phyloP scores from a whole-genome alignment of 1,140 invertebrate genomes.

The Conopomorpha cramerella region DNA sequence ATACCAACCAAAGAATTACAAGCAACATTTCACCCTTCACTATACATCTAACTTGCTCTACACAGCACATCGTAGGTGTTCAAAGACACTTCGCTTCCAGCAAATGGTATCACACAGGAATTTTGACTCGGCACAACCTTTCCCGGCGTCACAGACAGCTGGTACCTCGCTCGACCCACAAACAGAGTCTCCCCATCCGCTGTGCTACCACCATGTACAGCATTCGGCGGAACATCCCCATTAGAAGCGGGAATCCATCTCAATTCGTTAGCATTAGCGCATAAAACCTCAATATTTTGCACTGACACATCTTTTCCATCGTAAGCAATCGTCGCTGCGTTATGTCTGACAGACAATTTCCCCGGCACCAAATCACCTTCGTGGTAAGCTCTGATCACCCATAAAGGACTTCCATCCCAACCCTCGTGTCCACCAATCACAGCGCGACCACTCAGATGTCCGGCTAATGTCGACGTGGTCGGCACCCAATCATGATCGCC shows the following conservation, averaged over 20 bases:
- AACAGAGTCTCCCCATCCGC: conserved; percentile 60
- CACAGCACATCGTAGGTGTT: too few relatives aligned
- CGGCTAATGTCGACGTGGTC: background rate
- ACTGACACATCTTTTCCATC: conserved; percentile 62
- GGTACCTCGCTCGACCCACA: conserved; percentile 49
- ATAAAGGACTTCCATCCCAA: conserved; percentile 64
- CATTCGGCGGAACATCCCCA: conserved; percentile 52
- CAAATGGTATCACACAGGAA: too few relatives aligned
- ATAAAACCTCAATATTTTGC: conserved; percentile 60
- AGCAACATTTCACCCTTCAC: too few relatives aligned
- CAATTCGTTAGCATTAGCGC: too few relatives aligned
- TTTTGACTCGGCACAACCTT: conserved; percentile 42
- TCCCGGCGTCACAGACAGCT: conserved; percentile 58
- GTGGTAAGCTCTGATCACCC: conserved; percentile 63
- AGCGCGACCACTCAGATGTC: background rate
- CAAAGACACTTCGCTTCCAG: too few relatives aligned
- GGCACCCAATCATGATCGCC: background rate
- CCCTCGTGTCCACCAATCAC: too few relatives aligned
- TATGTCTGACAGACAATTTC: background rate
- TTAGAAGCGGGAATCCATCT: conserved; percentile 39
- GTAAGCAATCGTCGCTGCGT: conserved; percentile 39
- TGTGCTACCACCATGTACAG: conserved; percentile 55
- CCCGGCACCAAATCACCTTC: conserved; percentile 47
- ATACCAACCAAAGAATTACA: too few relatives aligned
- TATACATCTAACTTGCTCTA: too few relatives aligned